Evolutionary conservation across 2,113 vertebrate genomes (phyloP).

Genomic region (Heloderma charlesbogerti): DNA sequence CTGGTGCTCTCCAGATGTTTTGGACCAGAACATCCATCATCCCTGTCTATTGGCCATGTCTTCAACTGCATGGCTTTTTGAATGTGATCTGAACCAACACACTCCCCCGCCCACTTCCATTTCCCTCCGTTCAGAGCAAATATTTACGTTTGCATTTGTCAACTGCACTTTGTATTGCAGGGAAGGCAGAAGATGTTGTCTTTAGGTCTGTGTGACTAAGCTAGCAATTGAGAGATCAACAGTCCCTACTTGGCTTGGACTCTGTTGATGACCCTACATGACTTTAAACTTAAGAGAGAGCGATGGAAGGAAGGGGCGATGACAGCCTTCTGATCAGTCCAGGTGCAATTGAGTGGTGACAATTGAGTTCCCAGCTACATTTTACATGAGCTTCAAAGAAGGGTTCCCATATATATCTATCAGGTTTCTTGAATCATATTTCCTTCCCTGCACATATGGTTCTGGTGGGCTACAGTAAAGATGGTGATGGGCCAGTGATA

Average conservation of each 20-base stretch:
- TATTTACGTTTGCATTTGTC: neutral
- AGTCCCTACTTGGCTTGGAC: neutral
- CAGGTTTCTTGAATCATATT: too few species aligned
- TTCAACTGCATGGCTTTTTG: neutral
- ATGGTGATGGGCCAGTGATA: neutral
- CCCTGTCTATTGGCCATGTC: too few species aligned
- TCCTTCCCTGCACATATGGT: neutral
- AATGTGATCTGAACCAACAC: neutral
- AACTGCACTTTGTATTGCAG: neutral
- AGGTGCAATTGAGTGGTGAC: neutral
- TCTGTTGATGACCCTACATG: neutral
- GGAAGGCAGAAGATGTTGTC: neutral
- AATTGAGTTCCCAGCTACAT: too few species aligned
- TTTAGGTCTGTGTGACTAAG: neutral
- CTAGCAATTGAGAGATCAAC: neutral
- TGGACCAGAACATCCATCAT: neutral
- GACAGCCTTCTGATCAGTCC: neutral
- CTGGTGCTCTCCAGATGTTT: neutral
- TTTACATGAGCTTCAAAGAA: neutral
- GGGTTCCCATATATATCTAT: neutral
- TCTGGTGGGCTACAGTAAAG: neutral
- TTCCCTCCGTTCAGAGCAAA: slow-evolving; percentile 2
- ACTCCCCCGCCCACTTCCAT: neutral
- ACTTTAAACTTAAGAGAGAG: neutral
- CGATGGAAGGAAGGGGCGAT: neutral